Evolutionary conservation across 92 coral and sea anemone species (phyloP).

Genomic region (Blastomussa wellsi): DNA sequence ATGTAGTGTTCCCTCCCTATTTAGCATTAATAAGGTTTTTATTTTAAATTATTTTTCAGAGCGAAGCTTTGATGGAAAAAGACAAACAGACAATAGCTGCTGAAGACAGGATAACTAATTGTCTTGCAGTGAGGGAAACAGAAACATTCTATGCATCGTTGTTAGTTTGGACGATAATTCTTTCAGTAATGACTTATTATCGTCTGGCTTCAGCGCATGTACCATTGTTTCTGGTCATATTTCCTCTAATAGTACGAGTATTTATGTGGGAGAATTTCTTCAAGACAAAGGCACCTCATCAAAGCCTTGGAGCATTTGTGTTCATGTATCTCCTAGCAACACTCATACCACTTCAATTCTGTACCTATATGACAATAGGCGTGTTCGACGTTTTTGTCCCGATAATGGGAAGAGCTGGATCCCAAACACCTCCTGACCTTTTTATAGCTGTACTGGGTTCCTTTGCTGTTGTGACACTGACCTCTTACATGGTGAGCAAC

Average conservation of each 20-base stretch:
- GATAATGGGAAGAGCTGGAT: conserved; percentile 88
- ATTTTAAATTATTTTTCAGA: conserved; percentile 9
- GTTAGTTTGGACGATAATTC: conserved; percentile 75
- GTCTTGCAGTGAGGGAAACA: conserved; percentile 48
- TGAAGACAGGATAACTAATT: background rate
- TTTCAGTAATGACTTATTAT: conserved; percentile 78
- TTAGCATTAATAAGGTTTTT: background rate
- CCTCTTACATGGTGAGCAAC: conserved; percentile 96
- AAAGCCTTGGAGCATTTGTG: conserved; percentile 47
- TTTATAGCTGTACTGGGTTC: conserved; percentile 74
- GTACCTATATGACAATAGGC: conserved; percentile 57
- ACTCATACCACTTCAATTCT: conserved; percentile 65
- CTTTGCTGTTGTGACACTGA: conserved; percentile 55
- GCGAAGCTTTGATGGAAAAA: conserved; percentile 7
- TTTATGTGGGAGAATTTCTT: conserved; percentile 81
- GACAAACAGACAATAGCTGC: background rate
- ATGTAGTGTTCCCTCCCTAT: background rate
- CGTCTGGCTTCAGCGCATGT: conserved; percentile 88
- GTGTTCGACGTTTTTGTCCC: conserved; percentile 80
- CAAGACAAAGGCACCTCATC: conserved; percentile 19
- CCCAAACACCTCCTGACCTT: conserved; percentile 79
- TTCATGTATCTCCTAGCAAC: conserved; percentile 55
- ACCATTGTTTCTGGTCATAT: conserved; percentile 75
- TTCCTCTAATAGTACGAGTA: conserved; percentile 73
- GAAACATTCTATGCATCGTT: conserved; percentile 82